Evolutionary conservation across 2,888 invertebrate genomes (phyloP), one percentile per base, ranked within the genome.

Genomic region (Drosophila rubida): DNA sequence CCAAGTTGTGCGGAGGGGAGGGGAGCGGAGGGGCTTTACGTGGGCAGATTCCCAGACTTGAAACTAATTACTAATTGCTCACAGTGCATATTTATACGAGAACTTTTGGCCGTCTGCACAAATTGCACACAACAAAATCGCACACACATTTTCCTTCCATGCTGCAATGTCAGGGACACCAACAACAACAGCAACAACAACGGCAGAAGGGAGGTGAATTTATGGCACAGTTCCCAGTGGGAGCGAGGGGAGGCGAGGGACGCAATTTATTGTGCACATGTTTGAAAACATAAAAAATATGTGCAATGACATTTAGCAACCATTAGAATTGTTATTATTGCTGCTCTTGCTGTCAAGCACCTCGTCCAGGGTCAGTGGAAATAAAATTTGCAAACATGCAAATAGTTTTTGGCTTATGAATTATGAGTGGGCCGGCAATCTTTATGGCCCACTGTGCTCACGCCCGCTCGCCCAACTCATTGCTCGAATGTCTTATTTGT

Each of bases 111-210:
- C 32, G 48, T 42, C 45, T 66, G 25, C 39, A 45, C 44, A 62
- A 60, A 64, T 45, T 69, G 75, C 78, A 76, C n/a, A 19, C 19
- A 19, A 19, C 3, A 19, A 19, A 68, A 51, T 46, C 49, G 57
- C 13, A 25, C 66, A 65, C 60, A 53, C 39, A 49, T 22, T 53
- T 53, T 39, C 13, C 37, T 41, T 61, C 55, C 71, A 69, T 74
- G 69, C 63, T 65, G 77, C 83, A 82, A 82, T 82, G 83, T 81
- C 84, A 82, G 75, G 84, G 75, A 58, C 81, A 67, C 44, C 1
- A 30, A 9, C 0, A 27, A 2, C 9, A 30, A 9, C 41, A 50
- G 16, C 39, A 49, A 13, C 35, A 62, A 23, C 30, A 45, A 30
- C 46, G 14, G 45, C n/a, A 57, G 46, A 55, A 69, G 51, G 39